Conservation (phyloP, 1,140 invertebrate genomes). For the Pseudoatta argentina region DNA sequence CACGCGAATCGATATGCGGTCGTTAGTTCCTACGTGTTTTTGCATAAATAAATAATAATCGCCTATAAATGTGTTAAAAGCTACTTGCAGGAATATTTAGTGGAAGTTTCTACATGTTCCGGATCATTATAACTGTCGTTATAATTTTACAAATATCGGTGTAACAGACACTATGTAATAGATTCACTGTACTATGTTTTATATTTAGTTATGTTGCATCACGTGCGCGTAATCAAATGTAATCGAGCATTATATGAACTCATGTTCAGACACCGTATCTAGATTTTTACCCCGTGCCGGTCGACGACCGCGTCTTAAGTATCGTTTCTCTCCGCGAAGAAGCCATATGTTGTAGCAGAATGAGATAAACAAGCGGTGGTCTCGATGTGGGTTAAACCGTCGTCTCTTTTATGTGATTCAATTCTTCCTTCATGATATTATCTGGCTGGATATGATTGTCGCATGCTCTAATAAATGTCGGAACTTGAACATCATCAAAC, state of each 20-base stretch:
- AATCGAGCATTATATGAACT: constrained; percentile 38
- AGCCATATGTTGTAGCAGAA: constrained; percentile 64
- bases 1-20: constrained; percentile 15
- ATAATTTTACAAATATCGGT: not conserved
- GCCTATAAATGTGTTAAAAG: not conserved
- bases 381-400: constrained; percentile 67
- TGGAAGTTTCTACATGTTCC: not conserved
- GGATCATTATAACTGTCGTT: not conserved
- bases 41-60: constrained; percentile 27
- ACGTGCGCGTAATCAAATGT: constrained; percentile 6
- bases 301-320: constrained; percentile 35
- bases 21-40: not conserved
- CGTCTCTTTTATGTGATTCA: constrained; percentile 55
- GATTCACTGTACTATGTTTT: not conserved
- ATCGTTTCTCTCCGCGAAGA: constrained; percentile 48
- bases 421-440: constrained; percentile 66
- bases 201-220: not conserved
- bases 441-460: constrained; percentile 10
- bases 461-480: constrained; percentile 44
- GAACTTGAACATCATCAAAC: not conserved
- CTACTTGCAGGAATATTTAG: not conserved
- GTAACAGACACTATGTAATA: not conserved
- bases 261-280: constrained; percentile 18
- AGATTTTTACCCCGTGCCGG: constrained; percentile 17
- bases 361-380: constrained; percentile 63